Base-by-base conservation (phyloP, 2,113 vertebrate genomes). In the Chitala chitala region DNA sequence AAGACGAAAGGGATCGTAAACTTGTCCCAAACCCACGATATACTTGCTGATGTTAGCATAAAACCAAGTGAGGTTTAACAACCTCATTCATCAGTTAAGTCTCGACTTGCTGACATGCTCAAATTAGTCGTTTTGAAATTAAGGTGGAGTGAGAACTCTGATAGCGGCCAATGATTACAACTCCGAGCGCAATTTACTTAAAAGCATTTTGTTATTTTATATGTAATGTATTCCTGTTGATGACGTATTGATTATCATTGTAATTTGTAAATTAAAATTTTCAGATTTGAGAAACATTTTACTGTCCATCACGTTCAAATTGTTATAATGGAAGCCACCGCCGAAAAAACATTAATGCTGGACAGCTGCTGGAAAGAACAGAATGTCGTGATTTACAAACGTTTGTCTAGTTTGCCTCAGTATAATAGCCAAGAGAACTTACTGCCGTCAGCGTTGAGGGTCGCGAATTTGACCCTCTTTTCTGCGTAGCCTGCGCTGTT, bases 401-500 rank as follows among this genome's bases (percentile, higher is more conserved):
- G 55, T n/a, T 73, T 59, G 26, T 12, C 2, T 2, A 59, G 22
- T 1, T 8, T 38, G n/a, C n/a, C n/a, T n/a, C n/a, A n/a, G n/a
- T 8, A 38, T 20, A 63, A 26, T 10, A 29, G 46, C 26, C 20
- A 5, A 3, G 17, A 48, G 73, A 59, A 92, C 97, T 98, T 89
- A 99, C 97, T 97, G 88, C 97, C 95, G 0, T 99, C 97, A 0
- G 88, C 86, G 82, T 94, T 98, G 46, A 98, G 91, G 0, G 97
- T 99, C 59, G 97, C 95, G 29, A 99, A 99, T 79, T 91, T 94
- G 81, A 94, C 90, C 83, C 92, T 94, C 82, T 98, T 98, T 84
- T 99, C 97, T 0, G 95, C 93, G 0, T 94, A 98, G 78, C 97
- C 97, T 0, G 96, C 97, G 2, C 95, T 98, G 91, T 98, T 99